These are phyloP conservation scores for Eucera pruinosa DNA, from an alignment of 2,888 invertebrate genomes.

Conservation along the genomic window DNA sequence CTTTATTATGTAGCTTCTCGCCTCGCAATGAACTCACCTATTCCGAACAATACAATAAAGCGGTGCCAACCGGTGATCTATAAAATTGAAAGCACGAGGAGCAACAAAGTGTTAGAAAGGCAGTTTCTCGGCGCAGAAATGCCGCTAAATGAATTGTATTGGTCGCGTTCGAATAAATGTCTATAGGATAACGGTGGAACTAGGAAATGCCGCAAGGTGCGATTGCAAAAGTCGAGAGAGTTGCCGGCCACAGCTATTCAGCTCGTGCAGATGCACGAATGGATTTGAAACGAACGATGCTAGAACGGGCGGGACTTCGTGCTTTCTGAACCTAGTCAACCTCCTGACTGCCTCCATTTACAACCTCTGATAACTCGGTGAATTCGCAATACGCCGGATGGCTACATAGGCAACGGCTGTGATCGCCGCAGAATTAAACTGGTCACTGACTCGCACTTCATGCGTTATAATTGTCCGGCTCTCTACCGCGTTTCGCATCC, in stretches of 20 bases:
- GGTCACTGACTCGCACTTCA: constrained; percentile 36
- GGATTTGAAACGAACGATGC: constrained; percentile 62
- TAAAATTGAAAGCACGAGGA: constrained; percentile 30
- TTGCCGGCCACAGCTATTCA: constrained; percentile 51
- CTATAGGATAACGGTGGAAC: constrained; percentile 37
- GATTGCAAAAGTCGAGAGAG: constrained; percentile 69
- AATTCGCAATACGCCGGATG: constrained; percentile 58
- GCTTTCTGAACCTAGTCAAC: constrained; percentile 57
- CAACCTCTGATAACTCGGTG: constrained; percentile 62
- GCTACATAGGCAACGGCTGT: constrained; percentile 18
- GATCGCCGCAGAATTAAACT: constrained; percentile 54
- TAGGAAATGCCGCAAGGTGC: constrained; percentile 72
- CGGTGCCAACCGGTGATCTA: background rate
- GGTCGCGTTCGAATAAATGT: constrained; percentile 42
- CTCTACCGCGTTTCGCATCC: background rate
- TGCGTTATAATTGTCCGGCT: constrained; percentile 20
- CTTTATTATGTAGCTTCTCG: background rate
- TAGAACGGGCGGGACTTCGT: constrained; percentile 43
- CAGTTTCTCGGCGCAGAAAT: constrained; percentile 29
- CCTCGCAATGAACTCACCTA: constrained; percentile 1
- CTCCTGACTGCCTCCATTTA: constrained; percentile 39
- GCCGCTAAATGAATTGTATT: constrained; percentile 45
- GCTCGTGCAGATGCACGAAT: constrained; percentile 71
- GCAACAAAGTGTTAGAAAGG: background rate
- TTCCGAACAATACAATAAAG: constrained; percentile 24